Percentiles rank a stretch among this genome's conserved stretches.
Conservation (phyloP, 2,797 vertebrate genomes). For the Carduelis carduelis region DNA sequence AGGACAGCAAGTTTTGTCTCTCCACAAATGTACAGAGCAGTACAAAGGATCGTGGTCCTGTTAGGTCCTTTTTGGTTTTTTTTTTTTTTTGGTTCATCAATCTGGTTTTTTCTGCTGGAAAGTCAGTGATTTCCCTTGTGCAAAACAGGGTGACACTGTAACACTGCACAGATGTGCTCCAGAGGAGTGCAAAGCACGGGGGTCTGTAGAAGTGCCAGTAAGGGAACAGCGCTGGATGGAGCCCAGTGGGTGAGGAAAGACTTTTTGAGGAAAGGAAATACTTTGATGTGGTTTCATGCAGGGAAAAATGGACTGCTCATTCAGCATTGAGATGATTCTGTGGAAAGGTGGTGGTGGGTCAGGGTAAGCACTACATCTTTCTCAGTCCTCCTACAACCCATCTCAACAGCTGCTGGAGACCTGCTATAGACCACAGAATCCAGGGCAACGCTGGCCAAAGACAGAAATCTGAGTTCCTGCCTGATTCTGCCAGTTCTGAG, state of each 20-base stretch:
- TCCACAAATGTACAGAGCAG: not conserved
- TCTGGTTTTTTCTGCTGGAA: not conserved
- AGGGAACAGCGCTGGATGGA: not conserved
- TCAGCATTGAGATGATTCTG: not conserved
- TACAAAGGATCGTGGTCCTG: not conserved
- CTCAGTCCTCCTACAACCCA: not conserved
- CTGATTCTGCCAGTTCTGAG: not conserved
- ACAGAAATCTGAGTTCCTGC: not conserved
- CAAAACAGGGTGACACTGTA: not conserved
- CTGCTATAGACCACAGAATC: not conserved
- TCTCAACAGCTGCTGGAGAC: accelerated
- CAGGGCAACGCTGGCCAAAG: not conserved
- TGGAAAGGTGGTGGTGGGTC: not conserved
- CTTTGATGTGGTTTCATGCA: not conserved
- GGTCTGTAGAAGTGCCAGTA: not conserved
- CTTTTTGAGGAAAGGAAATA: accelerated
- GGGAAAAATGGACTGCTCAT: accelerated
- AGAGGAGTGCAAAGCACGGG: not conserved
- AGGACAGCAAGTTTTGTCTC: not conserved
- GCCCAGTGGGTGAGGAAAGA: not conserved
- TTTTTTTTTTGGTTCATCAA: accelerated
- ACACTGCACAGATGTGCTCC: not conserved
- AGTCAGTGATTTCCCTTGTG: not conserved
- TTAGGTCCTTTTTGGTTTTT: too few relatives aligned
- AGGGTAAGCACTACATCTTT: too few relatives aligned